Base-by-base conservation (phyloP, 1,140 invertebrate species). In the Drosophila insularis region DNA sequence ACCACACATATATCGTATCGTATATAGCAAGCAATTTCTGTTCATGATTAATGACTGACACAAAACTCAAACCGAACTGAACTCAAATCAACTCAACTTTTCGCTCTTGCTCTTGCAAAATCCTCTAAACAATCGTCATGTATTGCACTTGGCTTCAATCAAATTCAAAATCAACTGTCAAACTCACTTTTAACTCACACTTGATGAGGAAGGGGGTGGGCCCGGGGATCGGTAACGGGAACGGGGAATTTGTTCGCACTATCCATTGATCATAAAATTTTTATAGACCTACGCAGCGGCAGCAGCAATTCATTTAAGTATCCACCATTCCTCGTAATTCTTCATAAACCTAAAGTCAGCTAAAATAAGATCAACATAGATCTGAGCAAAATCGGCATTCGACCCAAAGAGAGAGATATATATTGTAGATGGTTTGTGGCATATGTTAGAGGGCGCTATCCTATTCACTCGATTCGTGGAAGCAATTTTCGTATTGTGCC, bases 231-330 rank as follows among this genome's bases (percentile, higher is more conserved):
- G 11, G 11, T 7, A 6, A 7, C 19, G 19, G 35, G 31, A 62
- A 13, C 17, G 37, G 50, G 35, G 39, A 72, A 73, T 87, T 86
- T 73, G 70, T 89, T 86, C 68, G 74, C 81, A 81, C 87, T 90
- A 90, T 90, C 80, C 82, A 90, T 90, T 66, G 72, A 68, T 90
- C 87, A 90, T 90, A 90, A 90, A 90, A 90, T 72, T 86, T 90
- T 90, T 90, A 90, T 87, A 68, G 80, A 70, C 77, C 69, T 74
- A 78, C 66, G 70, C 77, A 85, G 73, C 74, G 2, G 21, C 21
- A 75, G 14, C 70, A 77, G 60, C 73, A 80, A 87, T 87, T 86
- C 84, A 59, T 86, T 86, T 82, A 86, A 86, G 82, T 86, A 80
- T 84, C 82, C 17, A 50, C 43, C 43, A 50, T 86, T 87, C 79